A percentile compares a stretch with the other conserved stretches of the same genome.
These are phyloP conservation scores for Turnix velox DNA, from an alignment of 2,113 vertebrate genomes.

Conservation along the genomic window DNA sequence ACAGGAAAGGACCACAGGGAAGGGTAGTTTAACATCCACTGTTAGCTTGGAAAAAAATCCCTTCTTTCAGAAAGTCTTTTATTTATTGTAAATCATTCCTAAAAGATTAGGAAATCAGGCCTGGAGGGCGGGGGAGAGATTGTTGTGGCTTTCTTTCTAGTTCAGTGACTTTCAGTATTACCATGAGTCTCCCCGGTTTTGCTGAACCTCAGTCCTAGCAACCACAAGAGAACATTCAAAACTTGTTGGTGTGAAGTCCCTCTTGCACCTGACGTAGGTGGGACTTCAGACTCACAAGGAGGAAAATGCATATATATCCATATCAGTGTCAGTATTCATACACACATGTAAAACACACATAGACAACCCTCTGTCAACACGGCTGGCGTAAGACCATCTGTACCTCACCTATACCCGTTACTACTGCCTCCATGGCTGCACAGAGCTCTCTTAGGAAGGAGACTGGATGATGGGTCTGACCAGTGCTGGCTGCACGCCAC, in stretches of 20 bases:
- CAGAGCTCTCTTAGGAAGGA: neutral
- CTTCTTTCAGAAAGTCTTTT: slow-evolving; percentile 20
- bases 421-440: neutral
- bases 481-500: neutral
- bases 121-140: neutral
- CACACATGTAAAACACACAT: neutral
- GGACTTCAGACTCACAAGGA: neutral
- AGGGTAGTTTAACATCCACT: neutral
- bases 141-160: neutral
- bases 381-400: neutral
- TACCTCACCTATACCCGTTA: neutral
- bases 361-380: neutral
- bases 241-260: neutral
- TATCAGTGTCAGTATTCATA: neutral
- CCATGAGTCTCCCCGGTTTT: neutral
- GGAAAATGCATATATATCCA: neutral
- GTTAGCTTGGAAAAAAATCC: neutral
- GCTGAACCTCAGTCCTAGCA: neutral
- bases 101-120: slow-evolving; percentile 38
- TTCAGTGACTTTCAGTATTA: neutral
- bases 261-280: neutral
- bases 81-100: slow-evolving; percentile 44
- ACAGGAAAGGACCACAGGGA: neutral
- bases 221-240: neutral
- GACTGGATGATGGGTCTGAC: neutral